These are phyloP conservation scores for Eurypyga helias DNA, from an alignment of 2,113 vertebrate genomes.

Conservation along the genomic window DNA sequence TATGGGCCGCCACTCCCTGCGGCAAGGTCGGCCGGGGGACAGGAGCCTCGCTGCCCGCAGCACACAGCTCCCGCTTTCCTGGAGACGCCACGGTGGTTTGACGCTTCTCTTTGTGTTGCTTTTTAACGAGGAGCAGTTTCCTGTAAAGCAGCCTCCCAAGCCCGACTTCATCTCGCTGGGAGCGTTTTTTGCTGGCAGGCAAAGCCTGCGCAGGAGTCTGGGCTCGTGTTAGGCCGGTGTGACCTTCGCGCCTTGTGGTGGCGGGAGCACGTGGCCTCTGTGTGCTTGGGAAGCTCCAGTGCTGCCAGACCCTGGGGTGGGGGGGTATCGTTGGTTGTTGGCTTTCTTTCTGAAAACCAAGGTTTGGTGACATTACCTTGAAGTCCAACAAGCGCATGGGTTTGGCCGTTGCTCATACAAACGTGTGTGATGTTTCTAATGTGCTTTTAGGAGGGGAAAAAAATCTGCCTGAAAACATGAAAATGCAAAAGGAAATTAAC, in stretches of 20 bases:
- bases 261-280: accelerated
- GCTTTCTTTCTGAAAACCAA: neutral
- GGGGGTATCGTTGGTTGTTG: too few species aligned
- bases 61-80: accelerated
- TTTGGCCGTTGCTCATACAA: neutral
- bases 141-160: neutral
- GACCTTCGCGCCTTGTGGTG: neutral
- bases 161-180: too few species aligned
- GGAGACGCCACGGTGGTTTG: accelerated
- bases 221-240: neutral
- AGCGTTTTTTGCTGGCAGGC: neutral
- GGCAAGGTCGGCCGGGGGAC: accelerated
- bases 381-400: accelerated
- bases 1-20: neutral
- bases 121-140: neutral
- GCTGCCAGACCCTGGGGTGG: too few species aligned
- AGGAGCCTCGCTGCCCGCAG: too few species aligned
- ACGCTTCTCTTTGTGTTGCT: neutral
- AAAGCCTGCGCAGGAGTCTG: neutral
- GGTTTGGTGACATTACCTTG: neutral
- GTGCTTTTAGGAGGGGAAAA: neutral
- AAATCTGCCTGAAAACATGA: neutral
- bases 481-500: neutral
- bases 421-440: neutral
- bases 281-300: accelerated